Base-by-base conservation (phyloP, 2,113 vertebrate genomes). In the Hoplias malabaricus region DNA sequence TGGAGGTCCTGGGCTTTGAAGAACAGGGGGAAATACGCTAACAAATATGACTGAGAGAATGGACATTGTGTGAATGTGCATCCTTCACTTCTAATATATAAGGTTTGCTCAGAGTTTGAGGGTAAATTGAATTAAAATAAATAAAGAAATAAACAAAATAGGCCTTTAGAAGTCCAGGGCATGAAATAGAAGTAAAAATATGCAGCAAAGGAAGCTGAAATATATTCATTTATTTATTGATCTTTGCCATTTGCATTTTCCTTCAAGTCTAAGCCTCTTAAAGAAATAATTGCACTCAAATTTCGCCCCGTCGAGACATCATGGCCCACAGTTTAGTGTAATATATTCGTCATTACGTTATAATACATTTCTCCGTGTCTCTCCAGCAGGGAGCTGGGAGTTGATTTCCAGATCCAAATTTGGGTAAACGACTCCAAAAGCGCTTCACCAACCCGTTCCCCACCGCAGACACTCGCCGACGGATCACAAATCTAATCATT, bases 401-500 rank as follows among this genome's bases (percentile, higher is more conserved):
- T 54, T 19, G 33, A 48, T 69, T 69, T 61, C 36, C 23, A 11
- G 38, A n/a, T 43, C n/a, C 66, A 29, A 34, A 78, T 62, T 77
- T 62, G 23, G 48, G 57, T 53, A n/a, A 78, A 62, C 40, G 42
- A 21, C 50, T 77, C 38, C 29, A 25, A 23, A 53, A 73, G 59
- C 53, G 69, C 25, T 61, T 77, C 34, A 27, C 36, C 8, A 62
- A 61, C 73, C 69, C 46, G 57, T 81, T 77, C 68, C 69, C 70
- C 50, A 8, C 13, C 13, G 27, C 40, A 78, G 38, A 46, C 38
- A 70, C 63, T 70, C 40, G 75, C 68, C 53, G 67, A 40, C 42
- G 43, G 33, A 62, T 70, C 36, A 43, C 61, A 71, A 70, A 71
- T 62, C 68, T 70, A 71, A 78, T 78, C 67, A 50, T 62, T 78